Base-by-base conservation (phyloP, 2,888 invertebrate genomes). In the Heliconius ethilla region DNA sequence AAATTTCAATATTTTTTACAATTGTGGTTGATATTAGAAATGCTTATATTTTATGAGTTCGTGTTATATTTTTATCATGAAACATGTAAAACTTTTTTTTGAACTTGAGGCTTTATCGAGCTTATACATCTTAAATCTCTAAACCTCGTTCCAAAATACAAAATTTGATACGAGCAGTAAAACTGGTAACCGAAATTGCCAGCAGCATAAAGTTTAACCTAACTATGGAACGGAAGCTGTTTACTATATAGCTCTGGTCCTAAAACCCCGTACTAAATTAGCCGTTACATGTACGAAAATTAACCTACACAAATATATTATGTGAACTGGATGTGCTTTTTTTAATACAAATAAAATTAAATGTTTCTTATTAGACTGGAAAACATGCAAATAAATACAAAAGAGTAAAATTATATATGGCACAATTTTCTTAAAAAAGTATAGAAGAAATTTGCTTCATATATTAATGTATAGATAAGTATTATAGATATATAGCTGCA, bases 161-260 rank as follows among this genome's bases (percentile, higher is more conserved):
- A 37, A 63, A 74, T 27, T 63, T 63, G 40, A 74, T 40, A 74
- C 62, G 45, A 45, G 74, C 29, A 62, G 63, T 74, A 74, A 74
- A 74, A 74, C 74, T 74, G 13, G 59, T 65, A 62, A 74, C 37
- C 73, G 62, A 78, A 72, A 59, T 76, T 69, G 59, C 51, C 59
- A 63, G 78, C 76, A 78, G 69, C 78, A 75, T 78, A 78, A 80
- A 82, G 79, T 78, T 76, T 75, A 78, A 80, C 78, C 77, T 78
- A 78, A 81, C 79, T 75, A 79, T 82, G 79, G 81, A 82, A 81
- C 78, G 77, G 81, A 81, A 81, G 81, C 82, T 81, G 83, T 81
- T 82, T 80, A 79, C 80, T 78, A 76, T 78, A 75, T 80, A 70
- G 79, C 80, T 81, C 80, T 81, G 74, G 80, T 77, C 75, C 72